Percentiles rank a stretch among this genome's conserved stretches.
Conservation (phyloP, 2,888 invertebrate genomes). For the Diaphora mendica region DNA sequence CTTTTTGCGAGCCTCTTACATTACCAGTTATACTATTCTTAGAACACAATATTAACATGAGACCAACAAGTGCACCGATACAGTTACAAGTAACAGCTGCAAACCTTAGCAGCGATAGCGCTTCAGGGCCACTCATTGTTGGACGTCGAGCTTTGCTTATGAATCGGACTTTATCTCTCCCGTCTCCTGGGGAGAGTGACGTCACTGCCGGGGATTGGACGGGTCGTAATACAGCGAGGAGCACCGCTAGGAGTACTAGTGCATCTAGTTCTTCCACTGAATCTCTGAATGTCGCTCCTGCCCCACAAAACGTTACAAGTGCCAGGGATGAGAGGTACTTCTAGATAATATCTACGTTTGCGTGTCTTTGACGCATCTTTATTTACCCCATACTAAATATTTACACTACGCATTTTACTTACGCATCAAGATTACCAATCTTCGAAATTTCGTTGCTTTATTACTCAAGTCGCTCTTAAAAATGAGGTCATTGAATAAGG, state of each 20-base stretch:
- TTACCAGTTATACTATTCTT: conserved; percentile 81
- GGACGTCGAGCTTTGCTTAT: conserved; percentile 78
- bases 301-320: conserved; percentile 61
- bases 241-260: conserved; percentile 73
- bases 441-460: conserved; percentile 37
- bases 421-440: conserved; percentile 31
- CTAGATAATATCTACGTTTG: conserved; percentile 13
- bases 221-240: conserved; percentile 71
- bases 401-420: conserved; percentile 12
- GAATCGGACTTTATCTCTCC: conserved; percentile 78
- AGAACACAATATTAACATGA: conserved; percentile 79
- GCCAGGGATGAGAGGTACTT: conserved; percentile 76
- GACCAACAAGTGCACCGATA: conserved; percentile 81
- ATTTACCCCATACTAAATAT: conserved; percentile 17
- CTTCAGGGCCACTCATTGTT: conserved; percentile 78
- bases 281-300: conserved; percentile 67
- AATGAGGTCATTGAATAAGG: conserved; percentile 56
- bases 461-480: conserved; percentile 44
- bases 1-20: conserved; percentile 74
- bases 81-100: conserved; percentile 82
- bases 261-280: conserved; percentile 78
- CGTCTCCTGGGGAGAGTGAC: conserved; percentile 80
- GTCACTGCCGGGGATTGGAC: conserved; percentile 76
- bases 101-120: conserved; percentile 76
- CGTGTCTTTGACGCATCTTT: background rate